Conservation (phyloP, 2,888 invertebrate species). For the Boloria selene region DNA sequence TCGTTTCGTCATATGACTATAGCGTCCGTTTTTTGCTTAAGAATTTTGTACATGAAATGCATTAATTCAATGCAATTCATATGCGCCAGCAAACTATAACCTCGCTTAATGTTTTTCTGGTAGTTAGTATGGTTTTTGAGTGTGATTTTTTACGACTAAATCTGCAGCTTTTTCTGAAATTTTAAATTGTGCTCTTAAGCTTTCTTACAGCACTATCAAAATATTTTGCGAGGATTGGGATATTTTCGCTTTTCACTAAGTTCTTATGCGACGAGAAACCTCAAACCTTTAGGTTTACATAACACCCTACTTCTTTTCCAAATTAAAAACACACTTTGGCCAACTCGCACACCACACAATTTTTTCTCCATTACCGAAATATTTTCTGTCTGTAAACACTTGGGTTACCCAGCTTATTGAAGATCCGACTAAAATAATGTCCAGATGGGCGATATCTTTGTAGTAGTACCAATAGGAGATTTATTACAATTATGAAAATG, state of each 20-base stretch:
- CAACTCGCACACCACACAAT: slow-evolving; percentile 21
- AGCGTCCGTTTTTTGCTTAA: slow-evolving; percentile 59
- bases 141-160: slow-evolving; percentile 72
- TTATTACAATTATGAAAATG: slow-evolving; percentile 34
- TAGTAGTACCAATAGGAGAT: slow-evolving; percentile 4
- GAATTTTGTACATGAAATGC: slow-evolving; percentile 60
- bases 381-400: slow-evolving; percentile 1
- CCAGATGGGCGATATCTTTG: slow-evolving; percentile 1
- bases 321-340: slow-evolving; percentile 5
- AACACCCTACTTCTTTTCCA: neutral
- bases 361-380: slow-evolving; percentile 9
- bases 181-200: slow-evolving; percentile 62
- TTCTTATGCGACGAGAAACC: slow-evolving; percentile 22
- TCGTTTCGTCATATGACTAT: slow-evolving; percentile 50
- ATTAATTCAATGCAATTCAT: slow-evolving; percentile 59
- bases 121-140: slow-evolving; percentile 76
- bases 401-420: neutral
- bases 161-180: slow-evolving; percentile 68
- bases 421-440: slow-evolving; percentile 1
- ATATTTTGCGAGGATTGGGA: slow-evolving; percentile 40
- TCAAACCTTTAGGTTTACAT: slow-evolving; percentile 7
- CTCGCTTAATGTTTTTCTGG: slow-evolving; percentile 73
- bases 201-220: slow-evolving; percentile 47
- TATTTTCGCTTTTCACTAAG: slow-evolving; percentile 37
- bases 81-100: slow-evolving; percentile 64